Evolutionary conservation across 1,140 invertebrate genomes (phyloP).

Genomic region (Ostrea denselamellosa): DNA sequence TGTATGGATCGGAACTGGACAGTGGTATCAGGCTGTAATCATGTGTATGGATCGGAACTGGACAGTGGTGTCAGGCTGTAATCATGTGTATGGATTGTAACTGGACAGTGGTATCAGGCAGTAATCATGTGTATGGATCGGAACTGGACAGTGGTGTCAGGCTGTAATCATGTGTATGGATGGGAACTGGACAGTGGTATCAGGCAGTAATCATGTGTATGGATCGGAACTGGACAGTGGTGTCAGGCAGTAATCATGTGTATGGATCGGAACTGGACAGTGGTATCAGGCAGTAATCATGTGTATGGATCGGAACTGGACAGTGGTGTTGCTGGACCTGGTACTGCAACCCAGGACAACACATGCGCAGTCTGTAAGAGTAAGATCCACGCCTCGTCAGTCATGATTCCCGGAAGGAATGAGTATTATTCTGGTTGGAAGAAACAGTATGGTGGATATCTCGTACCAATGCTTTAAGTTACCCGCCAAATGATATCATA

Average conservation of each 20-base stretch:
- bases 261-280: not conserved
- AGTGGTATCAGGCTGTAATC: too few relatives aligned
- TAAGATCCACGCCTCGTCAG: constrained; percentile 24
- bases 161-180: too few relatives aligned
- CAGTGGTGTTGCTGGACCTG: not conserved
- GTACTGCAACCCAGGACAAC: constrained; percentile 43
- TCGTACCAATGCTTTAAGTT: constrained; percentile 46
- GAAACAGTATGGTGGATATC: constrained; percentile 57
- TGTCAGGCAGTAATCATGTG: too few relatives aligned
- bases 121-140: too few relatives aligned
- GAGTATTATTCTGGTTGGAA: constrained; percentile 56
- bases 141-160: not conserved
- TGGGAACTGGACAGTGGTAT: not conserved
- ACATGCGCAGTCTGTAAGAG: constrained; percentile 58
- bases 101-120: not conserved
- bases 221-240: not conserved
- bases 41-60: too few relatives aligned
- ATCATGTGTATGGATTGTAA: too few relatives aligned
- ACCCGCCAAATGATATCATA: constrained; percentile 46
- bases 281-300: not conserved
- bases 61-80: not conserved
- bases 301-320: constrained; percentile 13
- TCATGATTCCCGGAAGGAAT: constrained; percentile 60
- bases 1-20: not conserved
- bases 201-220: too few relatives aligned